Conservation (phyloP, 2,113 vertebrate genomes). For the Poicephalus gulielmi region DNA sequence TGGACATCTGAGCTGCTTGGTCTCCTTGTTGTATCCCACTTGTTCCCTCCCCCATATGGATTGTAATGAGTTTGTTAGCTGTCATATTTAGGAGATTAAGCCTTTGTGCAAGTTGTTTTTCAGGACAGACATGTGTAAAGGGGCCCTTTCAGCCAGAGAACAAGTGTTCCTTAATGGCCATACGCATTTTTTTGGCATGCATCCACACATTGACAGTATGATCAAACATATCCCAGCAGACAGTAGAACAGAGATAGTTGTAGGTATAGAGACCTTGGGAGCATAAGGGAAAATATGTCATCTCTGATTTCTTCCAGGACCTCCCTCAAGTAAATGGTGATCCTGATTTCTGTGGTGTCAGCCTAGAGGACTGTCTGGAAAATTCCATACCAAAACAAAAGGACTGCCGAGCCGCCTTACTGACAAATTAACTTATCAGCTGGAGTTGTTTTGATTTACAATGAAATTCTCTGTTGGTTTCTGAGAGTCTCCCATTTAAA, state of each 20-base stretch:
- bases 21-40: not conserved
- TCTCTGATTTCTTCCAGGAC: not conserved
- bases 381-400: slow-evolving; percentile 25
- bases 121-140: slow-evolving; percentile 34
- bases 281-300: not conserved
- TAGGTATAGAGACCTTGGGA: slow-evolving; percentile 1
- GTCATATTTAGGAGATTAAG: slow-evolving; percentile 53
- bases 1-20: not conserved
- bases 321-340: not conserved
- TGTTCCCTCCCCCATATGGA: not conserved
- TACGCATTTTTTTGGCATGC: slow-evolving; percentile 43
- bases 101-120: slow-evolving; percentile 30
- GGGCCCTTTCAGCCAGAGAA: slow-evolving; percentile 33
- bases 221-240: slow-evolving; percentile 32
- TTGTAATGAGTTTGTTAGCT: slow-evolving; percentile 46
- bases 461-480: slow-evolving; percentile 12
- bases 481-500: slow-evolving; percentile 26
- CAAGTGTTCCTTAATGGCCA: slow-evolving; percentile 48
- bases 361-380: not conserved
- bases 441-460: slow-evolving; percentile 46
- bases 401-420: not conserved
- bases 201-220: slow-evolving; percentile 14
- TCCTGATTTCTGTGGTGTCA: slow-evolving; percentile 1
- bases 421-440: slow-evolving; percentile 58
- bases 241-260: slow-evolving; percentile 3